Evolutionary conservation across 1,140 invertebrate species (phyloP).

Genomic region (Drosophila varians): DNA sequence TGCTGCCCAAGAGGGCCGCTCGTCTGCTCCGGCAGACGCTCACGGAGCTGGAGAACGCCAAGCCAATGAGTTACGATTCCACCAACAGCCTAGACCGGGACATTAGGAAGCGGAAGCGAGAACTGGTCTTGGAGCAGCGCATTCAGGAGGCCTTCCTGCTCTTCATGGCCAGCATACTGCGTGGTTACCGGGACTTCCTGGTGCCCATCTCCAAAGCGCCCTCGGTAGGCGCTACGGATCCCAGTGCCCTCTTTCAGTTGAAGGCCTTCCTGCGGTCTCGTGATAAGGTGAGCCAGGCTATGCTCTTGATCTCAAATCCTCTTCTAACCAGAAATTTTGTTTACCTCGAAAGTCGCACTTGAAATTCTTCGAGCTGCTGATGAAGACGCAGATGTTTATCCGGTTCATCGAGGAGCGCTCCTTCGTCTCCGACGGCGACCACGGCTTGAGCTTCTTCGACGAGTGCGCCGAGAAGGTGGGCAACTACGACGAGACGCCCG

Average conservation of each 20-base stretch:
- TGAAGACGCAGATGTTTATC: conserved; percentile 98
- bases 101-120: conserved; percentile 86
- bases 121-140: conserved; percentile 93
- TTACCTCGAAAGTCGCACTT: conserved; percentile 88
- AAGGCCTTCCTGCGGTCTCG: conserved; percentile 89
- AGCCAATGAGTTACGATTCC: conserved; percentile 84
- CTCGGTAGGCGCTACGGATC: conserved; percentile 96
- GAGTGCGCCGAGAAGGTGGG: conserved; percentile 94
- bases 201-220: conserved; percentile 98
- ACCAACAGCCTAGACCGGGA: conserved; percentile 86
- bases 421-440: conserved; percentile 98
- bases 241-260: conserved; percentile 97
- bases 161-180: conserved; percentile 97
- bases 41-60: conserved; percentile 86
- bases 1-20: conserved; percentile 95
- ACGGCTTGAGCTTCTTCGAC: conserved; percentile 97
- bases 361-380: conserved; percentile 95
- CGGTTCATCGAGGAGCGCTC: conserved; percentile 99
- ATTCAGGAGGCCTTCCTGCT: conserved; percentile 99
- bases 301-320: neutral
- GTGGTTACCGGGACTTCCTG: conserved; percentile 95
- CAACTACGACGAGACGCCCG: conserved; percentile 85
- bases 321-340: neutral
- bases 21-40: conserved; percentile 90
- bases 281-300: conserved; percentile 84